Evolutionary conservation across 2,888 invertebrate genomes (phyloP).

Genomic region (Lasioglossum calceatum): DNA sequence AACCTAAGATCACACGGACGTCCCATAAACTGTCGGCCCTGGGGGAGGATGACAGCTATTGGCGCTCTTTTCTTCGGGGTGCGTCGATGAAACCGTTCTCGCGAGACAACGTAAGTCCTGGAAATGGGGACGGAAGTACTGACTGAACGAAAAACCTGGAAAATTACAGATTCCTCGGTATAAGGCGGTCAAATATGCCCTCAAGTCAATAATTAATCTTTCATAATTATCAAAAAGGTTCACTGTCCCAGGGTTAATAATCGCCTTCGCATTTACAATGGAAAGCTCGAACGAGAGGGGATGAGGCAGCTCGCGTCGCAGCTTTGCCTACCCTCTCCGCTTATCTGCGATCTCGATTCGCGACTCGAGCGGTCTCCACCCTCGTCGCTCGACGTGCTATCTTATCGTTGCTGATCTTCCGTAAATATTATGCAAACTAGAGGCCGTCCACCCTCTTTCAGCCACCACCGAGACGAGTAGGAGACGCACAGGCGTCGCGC

Average conservation of each 20-base stretch:
- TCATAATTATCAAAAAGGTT: not conserved
- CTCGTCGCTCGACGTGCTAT: conserved; percentile 24
- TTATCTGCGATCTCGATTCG: conserved; percentile 67
- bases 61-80: not conserved
- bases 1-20: conserved; percentile 29
- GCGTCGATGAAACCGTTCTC: not conserved
- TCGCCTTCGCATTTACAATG: not conserved
- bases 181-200: too few relatives aligned
- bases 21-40: conserved; percentile 37
- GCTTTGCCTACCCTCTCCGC: conserved; percentile 40
- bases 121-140: not conserved
- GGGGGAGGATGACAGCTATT: conserved; percentile 17
- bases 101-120: conserved; percentile 3
- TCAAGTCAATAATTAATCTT: too few relatives aligned
- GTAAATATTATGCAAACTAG: conserved; percentile 72
- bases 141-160: not conserved
- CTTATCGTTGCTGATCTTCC: conserved; percentile 61
- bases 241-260: not conserved
- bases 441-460: conserved; percentile 6
- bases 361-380: conserved; percentile 20
- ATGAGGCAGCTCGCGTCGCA: conserved; percentile 8
- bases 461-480: conserved; percentile 25
- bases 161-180: not conserved
- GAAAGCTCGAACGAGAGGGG: not conserved
- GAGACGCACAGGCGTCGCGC: not conserved